Evolutionary conservation across 1,140 invertebrate genomes (phyloP).

Genomic region (Eciton burchellii): DNA sequence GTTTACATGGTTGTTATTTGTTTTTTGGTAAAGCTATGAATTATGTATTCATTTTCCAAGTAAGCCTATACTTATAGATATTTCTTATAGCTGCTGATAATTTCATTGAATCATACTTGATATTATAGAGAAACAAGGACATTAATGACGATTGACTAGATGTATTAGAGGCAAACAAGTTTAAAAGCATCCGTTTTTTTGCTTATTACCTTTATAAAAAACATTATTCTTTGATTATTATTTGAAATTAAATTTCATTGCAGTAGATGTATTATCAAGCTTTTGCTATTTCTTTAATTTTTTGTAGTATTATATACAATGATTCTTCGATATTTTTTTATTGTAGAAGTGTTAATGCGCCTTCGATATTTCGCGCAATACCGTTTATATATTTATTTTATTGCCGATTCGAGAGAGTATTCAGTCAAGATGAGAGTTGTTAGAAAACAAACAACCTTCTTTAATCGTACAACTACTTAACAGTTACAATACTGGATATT

Average conservation of each 20-base stretch:
- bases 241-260: background rate
- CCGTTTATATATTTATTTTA: no score
- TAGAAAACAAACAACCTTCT: no score
- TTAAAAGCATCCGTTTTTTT: background rate
- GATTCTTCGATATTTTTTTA: background rate
- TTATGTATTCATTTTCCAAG: constrained; percentile 49
- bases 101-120: constrained; percentile 32
- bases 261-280: background rate
- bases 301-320: background rate
- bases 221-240: background rate
- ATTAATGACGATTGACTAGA: constrained; percentile 32
- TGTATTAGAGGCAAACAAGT: background rate
- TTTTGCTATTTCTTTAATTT: background rate
- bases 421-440: no score
- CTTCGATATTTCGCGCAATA: no score
- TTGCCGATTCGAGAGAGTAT: no score
- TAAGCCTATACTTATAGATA: constrained; percentile 27
- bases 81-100: constrained; percentile 48
- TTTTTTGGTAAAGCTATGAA: constrained; percentile 56
- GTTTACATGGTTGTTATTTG: constrained; percentile 41
- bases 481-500: no score
- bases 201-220: background rate
- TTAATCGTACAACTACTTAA: no score
- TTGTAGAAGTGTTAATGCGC: background rate
- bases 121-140: background rate